Conservation (phyloP, 2,797 vertebrate genomes). For the Trichosurus vulpecula region DNA sequence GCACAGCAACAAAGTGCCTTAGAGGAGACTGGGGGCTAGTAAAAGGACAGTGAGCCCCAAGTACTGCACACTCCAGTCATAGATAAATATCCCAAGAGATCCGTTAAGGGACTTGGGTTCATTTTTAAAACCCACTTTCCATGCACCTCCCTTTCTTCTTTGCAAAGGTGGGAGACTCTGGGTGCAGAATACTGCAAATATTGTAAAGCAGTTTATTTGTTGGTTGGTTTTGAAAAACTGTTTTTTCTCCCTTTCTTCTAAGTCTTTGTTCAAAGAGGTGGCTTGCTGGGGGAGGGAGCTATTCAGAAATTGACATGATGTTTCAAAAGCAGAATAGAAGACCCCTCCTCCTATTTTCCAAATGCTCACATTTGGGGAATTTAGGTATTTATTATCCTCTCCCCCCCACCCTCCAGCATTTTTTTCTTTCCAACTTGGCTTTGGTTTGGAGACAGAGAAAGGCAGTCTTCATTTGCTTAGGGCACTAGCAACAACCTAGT, state of each 20-base stretch:
- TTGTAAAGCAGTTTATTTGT: background rate
- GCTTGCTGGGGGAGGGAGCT: background rate
- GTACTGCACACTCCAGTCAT: background rate
- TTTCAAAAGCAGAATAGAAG: background rate
- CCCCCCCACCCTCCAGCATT: fast-evolving
- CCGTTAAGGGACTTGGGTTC: background rate
- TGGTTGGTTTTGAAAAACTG: background rate
- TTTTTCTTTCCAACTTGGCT: background rate
- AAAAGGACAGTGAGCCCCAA: background rate
- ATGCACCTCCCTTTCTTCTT: background rate
- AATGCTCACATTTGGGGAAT: background rate
- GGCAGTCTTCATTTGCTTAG: background rate
- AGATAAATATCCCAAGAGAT: background rate
- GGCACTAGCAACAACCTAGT: background rate
- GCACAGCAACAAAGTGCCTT: background rate
- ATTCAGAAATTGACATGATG: background rate
- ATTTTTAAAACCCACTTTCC: background rate
- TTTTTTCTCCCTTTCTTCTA: background rate
- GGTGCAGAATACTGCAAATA: background rate
- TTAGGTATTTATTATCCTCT: background rate
- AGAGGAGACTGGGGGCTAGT: background rate
- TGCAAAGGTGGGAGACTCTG: background rate
- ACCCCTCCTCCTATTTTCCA: background rate
- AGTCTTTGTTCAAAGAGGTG: background rate
- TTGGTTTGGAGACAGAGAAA: background rate